Conservation (phyloP, 2,113 vertebrate genomes). For the Notechis scutatus region DNA sequence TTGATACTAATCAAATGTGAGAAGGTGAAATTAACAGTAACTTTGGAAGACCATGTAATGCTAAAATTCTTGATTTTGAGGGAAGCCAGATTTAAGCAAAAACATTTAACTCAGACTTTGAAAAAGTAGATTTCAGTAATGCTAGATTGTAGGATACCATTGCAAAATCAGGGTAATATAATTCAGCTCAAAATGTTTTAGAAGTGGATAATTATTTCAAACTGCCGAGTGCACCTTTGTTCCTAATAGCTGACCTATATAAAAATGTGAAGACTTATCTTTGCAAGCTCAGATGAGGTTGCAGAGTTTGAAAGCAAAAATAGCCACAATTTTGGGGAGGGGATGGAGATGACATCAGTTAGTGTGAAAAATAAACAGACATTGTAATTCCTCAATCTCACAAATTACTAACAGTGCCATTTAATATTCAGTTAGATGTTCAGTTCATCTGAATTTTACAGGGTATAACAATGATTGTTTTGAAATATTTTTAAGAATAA, state of each 20-base stretch:
- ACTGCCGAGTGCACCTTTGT: not conserved
- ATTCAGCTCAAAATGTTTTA: not conserved
- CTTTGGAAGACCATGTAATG: not conserved
- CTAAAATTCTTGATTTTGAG: not conserved
- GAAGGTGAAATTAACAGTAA: not conserved
- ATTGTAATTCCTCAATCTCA: conserved; percentile 48
- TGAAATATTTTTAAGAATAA: conserved; percentile 55
- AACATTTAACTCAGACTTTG: not conserved
- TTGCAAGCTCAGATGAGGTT: conserved; percentile 32
- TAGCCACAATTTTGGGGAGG: not conserved
- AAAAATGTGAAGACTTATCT: not conserved
- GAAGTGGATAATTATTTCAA: not conserved
- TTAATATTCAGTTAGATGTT: conserved; percentile 71
- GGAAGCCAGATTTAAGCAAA: not conserved
- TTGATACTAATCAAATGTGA: not conserved
- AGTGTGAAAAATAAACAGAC: conserved; percentile 54
- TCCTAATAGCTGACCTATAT: not conserved
- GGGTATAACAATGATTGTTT: conserved; percentile 61
- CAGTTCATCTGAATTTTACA: conserved; percentile 64
- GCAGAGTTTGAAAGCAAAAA: conserved; percentile 13
- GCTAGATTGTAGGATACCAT: not conserved
- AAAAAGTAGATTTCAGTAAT: not conserved
- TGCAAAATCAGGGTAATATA: not conserved
- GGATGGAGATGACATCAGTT: conserved; percentile 33
- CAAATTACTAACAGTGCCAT: conserved; percentile 65